phyloP scores from a whole-genome alignment of 2,113 vertebrate species.

The Myotis brandtii region DNA sequence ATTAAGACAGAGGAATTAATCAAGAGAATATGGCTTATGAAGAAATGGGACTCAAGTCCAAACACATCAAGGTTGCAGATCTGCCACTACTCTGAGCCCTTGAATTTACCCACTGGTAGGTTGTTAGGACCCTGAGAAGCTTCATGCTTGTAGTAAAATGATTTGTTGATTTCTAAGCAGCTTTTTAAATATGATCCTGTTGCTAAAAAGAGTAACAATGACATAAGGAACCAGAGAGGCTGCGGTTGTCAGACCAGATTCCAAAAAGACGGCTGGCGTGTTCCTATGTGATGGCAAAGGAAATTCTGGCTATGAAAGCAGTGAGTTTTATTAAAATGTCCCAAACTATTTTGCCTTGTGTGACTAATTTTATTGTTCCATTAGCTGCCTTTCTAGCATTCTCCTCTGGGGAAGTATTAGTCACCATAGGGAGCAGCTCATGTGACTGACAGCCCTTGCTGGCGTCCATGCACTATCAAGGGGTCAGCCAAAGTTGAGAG shows the following conservation, averaged over 20 bases:
- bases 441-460: fast-evolving
- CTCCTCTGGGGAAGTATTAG: not conserved
- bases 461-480: not conserved
- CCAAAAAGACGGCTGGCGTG: not conserved
- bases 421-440: not conserved
- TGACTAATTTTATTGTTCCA: not conserved
- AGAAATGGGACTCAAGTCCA: not conserved
- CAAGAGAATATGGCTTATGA: not conserved
- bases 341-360: not conserved
- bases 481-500: not conserved
- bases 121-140: not conserved
- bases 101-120: not conserved
- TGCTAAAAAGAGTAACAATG: not conserved
- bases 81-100: not conserved
- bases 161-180: not conserved
- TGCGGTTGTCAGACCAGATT: not conserved
- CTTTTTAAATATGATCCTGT: not conserved
- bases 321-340: not conserved
- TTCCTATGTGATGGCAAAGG: not conserved
- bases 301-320: not conserved
- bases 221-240: not conserved
- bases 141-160: not conserved
- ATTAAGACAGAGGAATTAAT: not conserved
- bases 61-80: not conserved
- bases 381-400: not conserved